A percentile compares a stretch with the other conserved stretches of the same genome.
phyloP scores from a whole-genome alignment of 2,113 vertebrate genomes.

The Monarcha castaneiventris region DNA sequence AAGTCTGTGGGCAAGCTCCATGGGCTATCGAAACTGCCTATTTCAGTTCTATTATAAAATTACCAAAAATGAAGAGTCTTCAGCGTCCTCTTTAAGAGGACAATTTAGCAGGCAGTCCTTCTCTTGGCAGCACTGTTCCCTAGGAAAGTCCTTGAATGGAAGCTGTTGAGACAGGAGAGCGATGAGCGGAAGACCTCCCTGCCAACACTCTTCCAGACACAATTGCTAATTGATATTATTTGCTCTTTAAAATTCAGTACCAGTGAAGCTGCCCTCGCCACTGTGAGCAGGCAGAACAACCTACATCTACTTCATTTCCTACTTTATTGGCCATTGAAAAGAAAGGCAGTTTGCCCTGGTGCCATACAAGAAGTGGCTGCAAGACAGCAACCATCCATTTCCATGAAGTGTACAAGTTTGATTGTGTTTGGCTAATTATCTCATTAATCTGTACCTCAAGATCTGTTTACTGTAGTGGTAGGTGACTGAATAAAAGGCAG shows the following conservation, averaged over 20 bases:
- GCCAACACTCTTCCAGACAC: slow-evolving; percentile 25
- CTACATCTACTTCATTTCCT: slow-evolving; percentile 63
- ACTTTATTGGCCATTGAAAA: slow-evolving; percentile 63
- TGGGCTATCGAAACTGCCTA: neutral
- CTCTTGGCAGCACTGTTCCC: neutral
- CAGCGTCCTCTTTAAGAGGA: neutral
- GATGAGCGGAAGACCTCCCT: neutral
- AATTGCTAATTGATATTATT: slow-evolving; percentile 52
- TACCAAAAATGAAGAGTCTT: slow-evolving; percentile 33
- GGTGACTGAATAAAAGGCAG: slow-evolving; percentile 68
- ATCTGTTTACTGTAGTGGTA: slow-evolving; percentile 69
- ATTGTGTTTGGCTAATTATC: slow-evolving; percentile 75
- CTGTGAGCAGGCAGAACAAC: slow-evolving; percentile 42
- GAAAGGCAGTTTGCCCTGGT: slow-evolving; percentile 56
- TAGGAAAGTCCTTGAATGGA: neutral
- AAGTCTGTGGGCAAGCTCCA: neutral
- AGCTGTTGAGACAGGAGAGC: slow-evolving; percentile 27
- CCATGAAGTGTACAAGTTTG: slow-evolving; percentile 48
- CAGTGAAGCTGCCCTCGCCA: slow-evolving; percentile 37
- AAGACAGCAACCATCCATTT: slow-evolving; percentile 73
- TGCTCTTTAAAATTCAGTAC: slow-evolving; percentile 57
- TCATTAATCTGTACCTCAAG: slow-evolving; percentile 77
- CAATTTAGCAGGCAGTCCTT: neutral
- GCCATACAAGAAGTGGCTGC: slow-evolving; percentile 36
- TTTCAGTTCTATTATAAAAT: slow-evolving; percentile 21